Evolutionary conservation across 1,140 invertebrate genomes (phyloP).

Genomic region (Drosophila yakuba): DNA sequence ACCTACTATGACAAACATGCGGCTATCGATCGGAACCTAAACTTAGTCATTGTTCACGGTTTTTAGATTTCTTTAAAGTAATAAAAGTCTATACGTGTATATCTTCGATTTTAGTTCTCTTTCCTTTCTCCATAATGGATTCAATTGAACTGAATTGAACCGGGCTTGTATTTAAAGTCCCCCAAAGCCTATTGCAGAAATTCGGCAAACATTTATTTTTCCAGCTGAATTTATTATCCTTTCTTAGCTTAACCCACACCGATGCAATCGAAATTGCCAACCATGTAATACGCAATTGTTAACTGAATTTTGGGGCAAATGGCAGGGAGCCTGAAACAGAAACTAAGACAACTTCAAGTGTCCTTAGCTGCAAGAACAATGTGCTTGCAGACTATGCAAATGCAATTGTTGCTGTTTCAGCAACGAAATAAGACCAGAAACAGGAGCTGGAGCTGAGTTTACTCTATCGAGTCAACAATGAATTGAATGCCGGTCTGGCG

Average conservation of each 20-base stretch:
- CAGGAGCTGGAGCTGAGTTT: slow-evolving; percentile 33
- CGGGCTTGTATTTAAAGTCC: neutral
- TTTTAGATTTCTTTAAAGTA: too few relatives aligned
- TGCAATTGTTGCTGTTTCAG: slow-evolving; percentile 41
- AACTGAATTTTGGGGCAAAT: slow-evolving; percentile 43
- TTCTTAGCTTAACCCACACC: neutral
- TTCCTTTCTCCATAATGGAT: neutral
- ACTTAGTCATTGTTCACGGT: too few relatives aligned
- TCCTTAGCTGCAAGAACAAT: slow-evolving; percentile 33
- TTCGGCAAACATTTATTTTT: slow-evolving; percentile 36
- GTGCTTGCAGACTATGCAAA: slow-evolving; percentile 28
- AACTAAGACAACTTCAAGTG: slow-evolving; percentile 34
- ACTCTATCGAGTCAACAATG: slow-evolving; percentile 72
- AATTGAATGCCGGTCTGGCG: slow-evolving; percentile 58
- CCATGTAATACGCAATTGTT: slow-evolving; percentile 49
- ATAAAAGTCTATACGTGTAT: too few relatives aligned
- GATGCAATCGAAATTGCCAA: slow-evolving; percentile 22
- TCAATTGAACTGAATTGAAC: neutral
- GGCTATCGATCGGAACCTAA: neutral
- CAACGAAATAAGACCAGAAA: slow-evolving; percentile 16
- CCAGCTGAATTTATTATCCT: slow-evolving; percentile 29
- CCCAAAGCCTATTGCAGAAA: slow-evolving; percentile 3
- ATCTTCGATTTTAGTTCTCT: too few relatives aligned
- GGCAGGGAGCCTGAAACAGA: slow-evolving; percentile 20
- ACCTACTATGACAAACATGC: neutral